Evolutionary conservation across 1,140 invertebrate species (phyloP), one percentile per base, ranked within the genome.

Genomic region (Eriocheir sinensis): DNA sequence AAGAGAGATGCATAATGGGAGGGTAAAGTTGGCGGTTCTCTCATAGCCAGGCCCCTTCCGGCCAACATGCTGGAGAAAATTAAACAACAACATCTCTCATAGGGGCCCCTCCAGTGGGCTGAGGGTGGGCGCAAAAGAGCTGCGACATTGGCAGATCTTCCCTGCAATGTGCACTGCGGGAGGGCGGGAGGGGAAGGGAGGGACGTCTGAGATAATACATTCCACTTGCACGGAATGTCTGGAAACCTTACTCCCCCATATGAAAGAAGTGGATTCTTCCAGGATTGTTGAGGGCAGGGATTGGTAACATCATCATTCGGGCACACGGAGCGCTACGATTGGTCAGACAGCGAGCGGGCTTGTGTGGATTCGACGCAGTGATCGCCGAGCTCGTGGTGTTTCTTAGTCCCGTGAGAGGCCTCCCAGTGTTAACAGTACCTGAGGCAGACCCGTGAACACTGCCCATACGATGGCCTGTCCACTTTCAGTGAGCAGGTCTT

Each of bases 401-500:
- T 89, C 85, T 94, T 94, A 94, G 93, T 94, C 86, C 93, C 86
- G n/a, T 79, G 15, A 90, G 44, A 79, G 86, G 72, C 53, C 93
- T 79, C 38, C 93, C 72, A 94, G 93, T 94, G 93, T 81, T 60
- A 90, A 90, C 93, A 93, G 92, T 94, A 94, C 93, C 86, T 44
- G 41, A 44, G 72, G 34, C 53, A 94, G 44, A 81, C 72, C 81
- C 34, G 60, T 21, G 80, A 40, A 88, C 32, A 32, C 41, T 6
- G 34, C 81, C 36, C 27, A 81, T 3, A 92, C 40, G 36, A 81
- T 92, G 91, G 91, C 91, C 53, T 83, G 40, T 79, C 86, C 44
- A 88, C 90, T 48, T 60, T n/a, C 40, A 38, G 60, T 72, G 40
- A 91, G 90, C 53, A 91, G 34, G 36, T 91, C 79, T 40, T 72